Base-by-base conservation (phyloP, 2,888 invertebrate species). In the Megastigmus dorsalis region DNA sequence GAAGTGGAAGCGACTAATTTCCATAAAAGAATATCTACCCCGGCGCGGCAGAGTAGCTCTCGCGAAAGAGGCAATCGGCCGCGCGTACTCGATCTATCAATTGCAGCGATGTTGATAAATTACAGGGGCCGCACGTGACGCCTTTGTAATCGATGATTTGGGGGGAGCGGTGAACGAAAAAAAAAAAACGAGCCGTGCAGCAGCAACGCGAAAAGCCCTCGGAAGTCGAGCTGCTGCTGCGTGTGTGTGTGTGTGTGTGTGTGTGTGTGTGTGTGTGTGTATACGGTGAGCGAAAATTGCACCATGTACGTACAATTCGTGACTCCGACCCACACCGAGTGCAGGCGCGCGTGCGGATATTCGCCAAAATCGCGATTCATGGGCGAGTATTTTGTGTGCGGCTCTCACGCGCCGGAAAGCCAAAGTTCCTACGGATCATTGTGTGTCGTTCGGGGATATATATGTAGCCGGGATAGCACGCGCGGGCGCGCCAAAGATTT, bases 41-140 rank as follows among this genome's bases (percentile, higher is more conserved):
- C 10, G 54, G 18, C n/a, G n/a, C n/a, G n/a, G n/a, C n/a, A n/a
- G n/a, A n/a, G n/a, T n/a, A n/a, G n/a, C n/a, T n/a, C n/a, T n/a
- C n/a, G n/a, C n/a, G n/a, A n/a, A n/a, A n/a, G 30, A 18, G 26
- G 36, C 26, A 54, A 48, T 62, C 48, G 45, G 18, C 0, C 55
- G 33, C 55, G 33, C 43, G 13, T 18, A n/a, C 38, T 33, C 75
- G 70, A 70, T 71, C 59, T 65, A 70, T 66, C 70, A 70, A 66
- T 75, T 33, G 71, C 50, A 28, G 15, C 48, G 66, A 69, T 69
- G 69, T 65, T 75, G 70, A 71, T 71, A 67, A 71, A 71, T 71
- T 67, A 36, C 43, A 10, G 7, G 15, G 52, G 38, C 6, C 6
- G 7, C 59, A 60, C 66, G 60, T 55, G 70, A 67, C 55, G 67